Evolutionary conservation across 2,888 invertebrate species (phyloP).

Genomic region (Amiota communis): DNA sequence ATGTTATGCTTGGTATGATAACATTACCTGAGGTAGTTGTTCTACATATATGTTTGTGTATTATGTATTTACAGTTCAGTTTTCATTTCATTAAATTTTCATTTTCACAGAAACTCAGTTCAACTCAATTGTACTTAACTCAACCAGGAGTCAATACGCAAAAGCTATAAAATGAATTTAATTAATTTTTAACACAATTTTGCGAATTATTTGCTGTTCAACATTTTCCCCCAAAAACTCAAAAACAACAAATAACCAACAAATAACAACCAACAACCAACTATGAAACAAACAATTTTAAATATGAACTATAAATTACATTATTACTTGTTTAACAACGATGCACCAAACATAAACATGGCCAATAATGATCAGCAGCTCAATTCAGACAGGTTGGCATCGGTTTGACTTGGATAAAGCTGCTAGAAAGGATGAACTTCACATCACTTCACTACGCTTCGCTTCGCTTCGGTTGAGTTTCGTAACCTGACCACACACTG

Average conservation of each 20-base stretch:
- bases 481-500: constrained; percentile 31
- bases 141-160: not conserved
- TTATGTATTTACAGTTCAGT: too few species aligned
- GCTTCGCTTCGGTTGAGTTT: constrained; percentile 15
- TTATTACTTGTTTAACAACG: constrained; percentile 17
- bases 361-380: constrained; percentile 10
- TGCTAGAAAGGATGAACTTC: not conserved
- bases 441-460: not conserved
- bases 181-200: not conserved
- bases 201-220: not conserved
- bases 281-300: constrained; percentile 3
- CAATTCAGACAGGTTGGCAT: not conserved
- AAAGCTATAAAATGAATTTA: constrained; percentile 10
- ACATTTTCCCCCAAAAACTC: too few species aligned
- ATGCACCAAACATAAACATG: constrained; percentile 5
- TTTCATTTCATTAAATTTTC: too few species aligned
- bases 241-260: not conserved
- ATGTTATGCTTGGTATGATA: too few species aligned
- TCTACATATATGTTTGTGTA: too few species aligned
- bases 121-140: not conserved
- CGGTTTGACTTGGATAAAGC: not conserved
- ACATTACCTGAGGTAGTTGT: too few species aligned
- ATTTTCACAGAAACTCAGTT: too few species aligned
- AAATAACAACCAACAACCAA: not conserved
- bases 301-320: constrained; percentile 26